A percentile compares a stretch with the other conserved stretches of the same genome.
These are phyloP conservation scores for Cichladusa arquata DNA, from an alignment of 2,113 vertebrate genomes.

Conservation along the genomic window DNA sequence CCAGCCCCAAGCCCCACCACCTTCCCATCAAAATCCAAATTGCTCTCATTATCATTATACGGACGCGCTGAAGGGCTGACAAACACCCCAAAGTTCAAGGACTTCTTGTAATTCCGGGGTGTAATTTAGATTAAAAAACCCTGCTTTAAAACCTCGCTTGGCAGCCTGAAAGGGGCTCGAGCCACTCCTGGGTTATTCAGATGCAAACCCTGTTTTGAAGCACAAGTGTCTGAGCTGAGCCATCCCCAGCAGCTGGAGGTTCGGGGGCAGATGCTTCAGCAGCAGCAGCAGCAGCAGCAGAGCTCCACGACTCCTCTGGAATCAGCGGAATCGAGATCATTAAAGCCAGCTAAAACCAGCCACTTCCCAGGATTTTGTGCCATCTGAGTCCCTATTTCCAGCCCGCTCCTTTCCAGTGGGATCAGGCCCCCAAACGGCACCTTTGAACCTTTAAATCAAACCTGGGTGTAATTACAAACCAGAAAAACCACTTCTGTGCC, in stretches of 20 bases:
- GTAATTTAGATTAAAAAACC: neutral
- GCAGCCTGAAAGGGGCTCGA: neutral
- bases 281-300: neutral
- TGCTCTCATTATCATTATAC: neutral
- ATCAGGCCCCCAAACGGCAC: neutral
- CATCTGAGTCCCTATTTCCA: neutral
- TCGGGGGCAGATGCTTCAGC: conserved; percentile 18
- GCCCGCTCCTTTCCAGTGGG: neutral
- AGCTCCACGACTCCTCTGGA: neutral
- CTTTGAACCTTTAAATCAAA: neutral
- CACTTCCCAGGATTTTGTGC: neutral
- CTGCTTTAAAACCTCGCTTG: neutral
- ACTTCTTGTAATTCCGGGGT: neutral
- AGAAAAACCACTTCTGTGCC: neutral
- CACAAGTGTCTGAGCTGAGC: conserved; percentile 34
- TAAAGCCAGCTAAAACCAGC: conserved; percentile 22
- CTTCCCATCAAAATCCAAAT: neutral
- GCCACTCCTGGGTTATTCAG: conserved; percentile 21
- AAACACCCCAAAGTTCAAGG: neutral
- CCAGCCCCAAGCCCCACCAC: neutral
- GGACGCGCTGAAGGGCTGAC: neutral
- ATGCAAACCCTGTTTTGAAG: conserved; percentile 3
- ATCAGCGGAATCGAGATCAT: conserved; percentile 37
- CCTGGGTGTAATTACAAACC: neutral
- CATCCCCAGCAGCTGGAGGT: conserved; percentile 43